Percentiles rank a stretch among this genome's conserved stretches.
Evolutionary conservation across 2,888 invertebrate species (phyloP).

Genomic region (Drosophila mercatorum): DNA sequence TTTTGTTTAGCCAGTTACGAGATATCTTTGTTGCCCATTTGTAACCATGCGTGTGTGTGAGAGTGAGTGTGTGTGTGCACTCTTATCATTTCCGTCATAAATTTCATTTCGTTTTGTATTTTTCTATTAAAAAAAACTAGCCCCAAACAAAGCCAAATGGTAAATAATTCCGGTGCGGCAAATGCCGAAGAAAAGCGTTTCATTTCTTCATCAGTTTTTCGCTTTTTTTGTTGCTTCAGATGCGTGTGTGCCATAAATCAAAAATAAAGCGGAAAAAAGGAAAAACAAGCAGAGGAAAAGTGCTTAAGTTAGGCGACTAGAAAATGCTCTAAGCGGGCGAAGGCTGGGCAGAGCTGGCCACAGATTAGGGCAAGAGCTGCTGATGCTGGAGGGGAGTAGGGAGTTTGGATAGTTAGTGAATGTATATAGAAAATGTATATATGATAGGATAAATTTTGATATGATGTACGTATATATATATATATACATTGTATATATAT

Average conservation of each 20-base stretch:
- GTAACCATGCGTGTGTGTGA: constrained; percentile 15
- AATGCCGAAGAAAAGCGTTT: constrained; percentile 32
- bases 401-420: too few species aligned
- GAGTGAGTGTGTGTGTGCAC: constrained; percentile 35
- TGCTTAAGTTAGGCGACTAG: constrained; percentile 2
- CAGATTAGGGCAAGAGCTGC: neutral
- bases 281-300: constrained; percentile 45
- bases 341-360: neutral
- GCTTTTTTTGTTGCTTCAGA: constrained; percentile 6
- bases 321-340: constrained; percentile 21
- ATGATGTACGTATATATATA: too few species aligned
- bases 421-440: too few species aligned
- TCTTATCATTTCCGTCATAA: constrained; percentile 85
- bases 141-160: constrained; percentile 40
- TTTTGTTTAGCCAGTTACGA: constrained; percentile 54
- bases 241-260: constrained; percentile 69
- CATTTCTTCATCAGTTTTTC: constrained; percentile 1
- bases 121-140: constrained; percentile 83
- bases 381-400: too few species aligned
- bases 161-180: constrained; percentile 31
- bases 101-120: constrained; percentile 82
- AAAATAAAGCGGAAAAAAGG: constrained; percentile 35
- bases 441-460: too few species aligned
- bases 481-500: too few species aligned
- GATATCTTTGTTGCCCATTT: constrained; percentile 55